phyloP scores from a whole-genome alignment of 2,797 vertebrate species.

The Rachycentron canadum region DNA sequence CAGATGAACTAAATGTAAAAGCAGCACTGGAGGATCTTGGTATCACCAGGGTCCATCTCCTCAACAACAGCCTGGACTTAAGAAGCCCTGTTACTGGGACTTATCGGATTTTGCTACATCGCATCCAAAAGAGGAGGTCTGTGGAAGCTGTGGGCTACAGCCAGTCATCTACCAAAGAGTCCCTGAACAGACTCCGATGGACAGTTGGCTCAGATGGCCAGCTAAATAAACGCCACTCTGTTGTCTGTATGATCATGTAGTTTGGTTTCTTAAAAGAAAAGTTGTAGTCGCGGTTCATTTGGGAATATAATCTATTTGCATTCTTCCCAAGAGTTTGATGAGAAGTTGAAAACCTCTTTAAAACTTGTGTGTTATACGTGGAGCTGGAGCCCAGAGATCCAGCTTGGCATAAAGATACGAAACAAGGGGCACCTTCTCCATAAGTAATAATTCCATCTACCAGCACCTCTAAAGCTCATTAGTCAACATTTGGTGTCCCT shows the following conservation, averaged over 20 bases:
- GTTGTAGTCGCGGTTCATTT: neutral
- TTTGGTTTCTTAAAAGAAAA: neutral
- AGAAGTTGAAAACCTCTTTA: neutral
- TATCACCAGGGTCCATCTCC: conserved; percentile 73
- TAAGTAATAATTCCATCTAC: neutral
- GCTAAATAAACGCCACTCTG: conserved; percentile 65
- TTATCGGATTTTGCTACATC: conserved; percentile 82
- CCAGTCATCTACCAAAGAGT: conserved; percentile 36
- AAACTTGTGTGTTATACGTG: neutral
- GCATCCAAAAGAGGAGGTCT: conserved; percentile 72
- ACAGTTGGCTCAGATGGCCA: conserved; percentile 46
- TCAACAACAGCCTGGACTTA: conserved; percentile 70
- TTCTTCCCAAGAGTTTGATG: neutral
- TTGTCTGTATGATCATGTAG: conserved; percentile 78
- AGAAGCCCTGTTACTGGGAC: conserved; percentile 79
- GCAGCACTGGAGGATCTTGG: conserved; percentile 74
- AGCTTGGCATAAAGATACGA: neutral
- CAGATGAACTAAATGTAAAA: conserved; percentile 77
- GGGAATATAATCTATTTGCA: neutral
- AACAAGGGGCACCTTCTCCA: neutral
- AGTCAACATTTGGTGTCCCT: neutral
- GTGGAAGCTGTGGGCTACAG: conserved; percentile 67
- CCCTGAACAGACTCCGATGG: conserved; percentile 48
- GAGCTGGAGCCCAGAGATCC: too few species aligned
- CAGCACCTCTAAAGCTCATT: neutral